Evolutionary conservation across 2,888 invertebrate species (phyloP).

Genomic region (Cantharis lateralis): DNA sequence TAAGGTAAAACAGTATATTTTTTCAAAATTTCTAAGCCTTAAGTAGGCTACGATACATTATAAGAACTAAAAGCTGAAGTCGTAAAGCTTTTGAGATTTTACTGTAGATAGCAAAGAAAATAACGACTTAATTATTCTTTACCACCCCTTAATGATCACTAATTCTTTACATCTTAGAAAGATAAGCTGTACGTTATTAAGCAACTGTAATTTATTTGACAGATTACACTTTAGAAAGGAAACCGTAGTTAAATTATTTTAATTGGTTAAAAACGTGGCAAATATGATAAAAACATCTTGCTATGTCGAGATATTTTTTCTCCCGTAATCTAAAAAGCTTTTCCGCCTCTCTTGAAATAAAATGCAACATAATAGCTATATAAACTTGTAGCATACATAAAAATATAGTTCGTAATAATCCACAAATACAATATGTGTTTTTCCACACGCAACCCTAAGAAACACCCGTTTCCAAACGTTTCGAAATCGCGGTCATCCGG

Average conservation of each 20-base stretch:
- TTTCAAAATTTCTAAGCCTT: slow-evolving; percentile 1
- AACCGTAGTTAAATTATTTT: slow-evolving; percentile 4
- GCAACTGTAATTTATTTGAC: slow-evolving; percentile 11
- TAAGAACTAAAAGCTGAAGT: neutral
- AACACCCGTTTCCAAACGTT: too few species aligned
- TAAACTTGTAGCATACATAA: too few species aligned
- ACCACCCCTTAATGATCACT: slow-evolving; percentile 15
- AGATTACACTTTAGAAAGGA: slow-evolving; percentile 6
- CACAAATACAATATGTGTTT: too few species aligned
- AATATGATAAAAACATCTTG: neutral
- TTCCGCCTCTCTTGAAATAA: too few species aligned
- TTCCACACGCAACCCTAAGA: too few species aligned
- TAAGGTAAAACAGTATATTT: neutral
- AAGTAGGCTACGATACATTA: slow-evolving; percentile 1
- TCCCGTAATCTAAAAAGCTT: neutral
- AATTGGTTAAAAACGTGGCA: neutral
- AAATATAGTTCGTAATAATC: too few species aligned
- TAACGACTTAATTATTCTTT: slow-evolving; percentile 19
- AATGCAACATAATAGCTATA: too few species aligned
- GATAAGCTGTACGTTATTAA: slow-evolving; percentile 14
- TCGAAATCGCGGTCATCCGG: too few species aligned
- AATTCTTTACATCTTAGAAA: slow-evolving; percentile 11
- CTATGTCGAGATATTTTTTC: neutral
- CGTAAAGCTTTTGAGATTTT: slow-evolving; percentile 9
- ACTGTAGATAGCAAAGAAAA: slow-evolving; percentile 7